A percentile compares a stretch with the other conserved stretches of the same genome.
These are phyloP conservation scores for Mechanitis mazaeus DNA, from an alignment of 2,888 invertebrate genomes.

Conservation along the genomic window DNA sequence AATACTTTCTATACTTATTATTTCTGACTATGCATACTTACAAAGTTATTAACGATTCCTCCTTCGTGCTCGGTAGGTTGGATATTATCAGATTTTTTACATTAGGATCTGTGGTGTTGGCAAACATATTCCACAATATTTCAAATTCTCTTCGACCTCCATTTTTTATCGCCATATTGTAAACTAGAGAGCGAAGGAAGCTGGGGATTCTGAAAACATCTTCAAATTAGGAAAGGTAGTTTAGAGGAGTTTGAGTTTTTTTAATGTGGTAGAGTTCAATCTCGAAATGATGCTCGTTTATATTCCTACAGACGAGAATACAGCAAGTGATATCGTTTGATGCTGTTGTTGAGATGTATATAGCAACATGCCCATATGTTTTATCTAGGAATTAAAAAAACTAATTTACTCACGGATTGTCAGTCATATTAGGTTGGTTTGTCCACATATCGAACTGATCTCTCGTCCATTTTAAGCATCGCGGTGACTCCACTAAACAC, in stretches of 20 bases:
- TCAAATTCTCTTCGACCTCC: slow-evolving; percentile 83
- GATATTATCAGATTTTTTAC: slow-evolving; percentile 66
- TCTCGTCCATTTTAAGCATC: slow-evolving; percentile 74
- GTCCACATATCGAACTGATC: slow-evolving; percentile 58
- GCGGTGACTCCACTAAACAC: slow-evolving; percentile 73
- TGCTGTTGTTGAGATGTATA: too few species aligned
- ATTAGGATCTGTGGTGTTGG: slow-evolving; percentile 75
- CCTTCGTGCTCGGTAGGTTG: slow-evolving; percentile 71
- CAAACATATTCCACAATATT: slow-evolving; percentile 80
- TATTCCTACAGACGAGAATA: too few species aligned
- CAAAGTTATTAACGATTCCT: slow-evolving; percentile 70
- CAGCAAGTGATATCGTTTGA: too few species aligned
- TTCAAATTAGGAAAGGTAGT: neutral
- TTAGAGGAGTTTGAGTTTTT: slow-evolving; percentile 2
- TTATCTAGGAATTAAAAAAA: neutral
- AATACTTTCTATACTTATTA: neutral
- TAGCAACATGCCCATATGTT: neutral
- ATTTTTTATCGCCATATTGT: slow-evolving; percentile 68
- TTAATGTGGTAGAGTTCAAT: neutral
- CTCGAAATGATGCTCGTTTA: too few species aligned
- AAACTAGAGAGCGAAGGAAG: slow-evolving; percentile 78
- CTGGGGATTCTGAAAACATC: slow-evolving; percentile 75
- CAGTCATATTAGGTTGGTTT: slow-evolving; percentile 39
- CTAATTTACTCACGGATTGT: slow-evolving; percentile 62
- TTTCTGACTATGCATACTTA: slow-evolving; percentile 37